Percentiles rank a stretch among this genome's conserved stretches.
These are phyloP conservation scores for Amphipoea oculea DNA, from an alignment of 2,888 invertebrate species.

Conservation along the genomic window DNA sequence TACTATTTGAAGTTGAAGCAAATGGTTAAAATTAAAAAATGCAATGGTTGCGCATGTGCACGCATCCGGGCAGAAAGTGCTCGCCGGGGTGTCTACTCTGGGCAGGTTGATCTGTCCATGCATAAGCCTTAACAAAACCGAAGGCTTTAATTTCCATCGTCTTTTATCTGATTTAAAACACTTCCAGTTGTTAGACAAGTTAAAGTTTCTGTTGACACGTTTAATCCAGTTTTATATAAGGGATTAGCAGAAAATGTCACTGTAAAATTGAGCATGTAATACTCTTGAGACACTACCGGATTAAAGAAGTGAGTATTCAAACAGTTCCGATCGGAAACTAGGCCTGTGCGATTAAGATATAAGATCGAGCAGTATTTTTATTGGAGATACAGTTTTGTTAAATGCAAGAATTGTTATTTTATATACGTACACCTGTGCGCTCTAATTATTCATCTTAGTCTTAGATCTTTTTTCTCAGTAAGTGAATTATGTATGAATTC, in stretches of 20 bases:
- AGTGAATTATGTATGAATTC: too few relatives aligned
- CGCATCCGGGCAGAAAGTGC: too few relatives aligned
- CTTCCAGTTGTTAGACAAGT: not conserved
- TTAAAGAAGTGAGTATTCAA: too few relatives aligned
- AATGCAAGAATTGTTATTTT: not conserved
- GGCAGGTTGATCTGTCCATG: not conserved
- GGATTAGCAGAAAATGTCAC: not conserved
- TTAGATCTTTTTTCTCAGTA: too few relatives aligned
- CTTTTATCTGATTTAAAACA: slow-evolving; percentile 4
- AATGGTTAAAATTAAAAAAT: not conserved
- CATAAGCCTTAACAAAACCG: not conserved
- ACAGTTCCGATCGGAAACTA: not conserved
- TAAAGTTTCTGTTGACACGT: slow-evolving; percentile 5
- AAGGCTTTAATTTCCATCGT: not conserved
- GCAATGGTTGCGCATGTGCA: not conserved
- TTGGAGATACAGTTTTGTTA: not conserved
- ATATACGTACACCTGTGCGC: too few relatives aligned
- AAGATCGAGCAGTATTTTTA: not conserved
- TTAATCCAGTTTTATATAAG: slow-evolving; percentile 9
- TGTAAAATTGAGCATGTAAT: not conserved
- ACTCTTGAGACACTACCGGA: not conserved
- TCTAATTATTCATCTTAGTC: too few relatives aligned
- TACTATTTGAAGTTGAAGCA: not conserved
- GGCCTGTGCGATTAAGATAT: not conserved
- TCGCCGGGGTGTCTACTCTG: not conserved